phyloP scores from a whole-genome alignment of 1,140 invertebrate genomes.

The Vollenhovia emeryi region DNA sequence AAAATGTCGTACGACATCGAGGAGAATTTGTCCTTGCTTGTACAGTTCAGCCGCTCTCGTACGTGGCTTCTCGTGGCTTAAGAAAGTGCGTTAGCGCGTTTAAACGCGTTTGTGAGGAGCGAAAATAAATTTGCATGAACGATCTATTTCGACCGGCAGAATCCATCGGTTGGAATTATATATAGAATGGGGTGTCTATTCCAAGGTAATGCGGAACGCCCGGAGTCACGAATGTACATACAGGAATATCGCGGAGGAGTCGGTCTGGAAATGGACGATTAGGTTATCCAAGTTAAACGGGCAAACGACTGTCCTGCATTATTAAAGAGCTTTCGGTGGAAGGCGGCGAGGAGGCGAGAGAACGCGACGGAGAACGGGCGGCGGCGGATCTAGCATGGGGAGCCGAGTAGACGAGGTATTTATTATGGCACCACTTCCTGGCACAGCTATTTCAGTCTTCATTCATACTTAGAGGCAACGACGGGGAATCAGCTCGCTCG shows the following conservation, averaged over 20 bases:
- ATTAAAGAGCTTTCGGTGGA: conserved; percentile 69
- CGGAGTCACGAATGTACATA: conserved; percentile 58
- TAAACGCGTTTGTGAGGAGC: conserved; percentile 6
- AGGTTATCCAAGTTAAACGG: conserved; percentile 70
- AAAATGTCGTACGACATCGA: not conserved
- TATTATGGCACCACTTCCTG: conserved; percentile 80
- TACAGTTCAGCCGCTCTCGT: not conserved
- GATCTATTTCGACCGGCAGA: conserved; percentile 60
- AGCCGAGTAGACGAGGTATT: conserved; percentile 73
- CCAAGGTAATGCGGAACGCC: conserved; percentile 30
- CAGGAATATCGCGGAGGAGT: conserved; percentile 51
- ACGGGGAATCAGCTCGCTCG: conserved; percentile 54
- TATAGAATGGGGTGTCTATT: conserved; percentile 61
- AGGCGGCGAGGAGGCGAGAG: conserved; percentile 27
- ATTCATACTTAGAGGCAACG: conserved; percentile 75
- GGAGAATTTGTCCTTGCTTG: not conserved
- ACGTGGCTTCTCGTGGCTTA: not conserved
- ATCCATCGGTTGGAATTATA: conserved; percentile 59
- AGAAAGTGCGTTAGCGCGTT: not conserved
- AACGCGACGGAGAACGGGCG: not conserved
- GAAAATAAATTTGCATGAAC: conserved; percentile 44
- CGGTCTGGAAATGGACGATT: conserved; percentile 66
- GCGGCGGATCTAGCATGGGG: conserved; percentile 34
- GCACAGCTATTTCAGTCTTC: conserved; percentile 76
- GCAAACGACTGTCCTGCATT: conserved; percentile 72